phyloP scores from a whole-genome alignment of 35 echinoderm and acorn worm species.

The Patiria miniata region DNA sequence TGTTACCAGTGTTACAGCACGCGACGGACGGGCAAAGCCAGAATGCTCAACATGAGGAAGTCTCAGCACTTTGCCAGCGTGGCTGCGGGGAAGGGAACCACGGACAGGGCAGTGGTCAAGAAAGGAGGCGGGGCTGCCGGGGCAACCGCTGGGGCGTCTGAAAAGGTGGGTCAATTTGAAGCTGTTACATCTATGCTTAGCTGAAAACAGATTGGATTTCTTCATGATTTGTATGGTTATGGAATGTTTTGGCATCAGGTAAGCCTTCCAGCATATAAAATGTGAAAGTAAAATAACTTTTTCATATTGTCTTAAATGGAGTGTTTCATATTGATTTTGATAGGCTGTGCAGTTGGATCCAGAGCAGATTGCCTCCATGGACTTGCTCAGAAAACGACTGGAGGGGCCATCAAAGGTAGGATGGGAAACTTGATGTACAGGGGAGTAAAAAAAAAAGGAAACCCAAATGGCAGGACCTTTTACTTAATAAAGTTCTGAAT shows the following conservation, averaged over 20 bases:
- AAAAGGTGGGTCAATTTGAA: conserved; percentile 38
- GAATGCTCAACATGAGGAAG: conserved; percentile 8
- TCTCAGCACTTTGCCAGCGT: conserved; percentile 36
- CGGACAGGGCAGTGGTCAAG: conserved; percentile 4
- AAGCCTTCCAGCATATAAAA: background rate
- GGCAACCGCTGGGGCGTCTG: conserved; percentile 25
- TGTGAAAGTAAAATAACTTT: background rate
- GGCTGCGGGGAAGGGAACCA: background rate
- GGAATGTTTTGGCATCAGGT: background rate
- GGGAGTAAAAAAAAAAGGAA: no score
- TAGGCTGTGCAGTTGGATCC: conserved; percentile 54
- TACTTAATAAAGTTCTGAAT: no score
- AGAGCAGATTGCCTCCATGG: conserved; percentile 70
- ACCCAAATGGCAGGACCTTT: no score
- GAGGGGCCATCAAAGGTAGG: conserved; percentile 90
- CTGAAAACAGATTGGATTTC: background rate
- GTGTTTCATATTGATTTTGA: conserved; percentile 5
- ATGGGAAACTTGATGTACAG: no score
- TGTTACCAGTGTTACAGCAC: conserved; percentile 87
- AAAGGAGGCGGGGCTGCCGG: conserved; percentile 34
- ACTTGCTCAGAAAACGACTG: conserved; percentile 65
- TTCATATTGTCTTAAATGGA: no score
- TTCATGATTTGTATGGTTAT: background rate
- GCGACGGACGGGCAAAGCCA: conserved; percentile 19
- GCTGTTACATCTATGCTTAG: background rate